Evolutionary conservation across 92 coral and sea anemone species (phyloP), one percentile per base, ranked within the genome.

Genomic region (Epizoanthus scotinus): DNA sequence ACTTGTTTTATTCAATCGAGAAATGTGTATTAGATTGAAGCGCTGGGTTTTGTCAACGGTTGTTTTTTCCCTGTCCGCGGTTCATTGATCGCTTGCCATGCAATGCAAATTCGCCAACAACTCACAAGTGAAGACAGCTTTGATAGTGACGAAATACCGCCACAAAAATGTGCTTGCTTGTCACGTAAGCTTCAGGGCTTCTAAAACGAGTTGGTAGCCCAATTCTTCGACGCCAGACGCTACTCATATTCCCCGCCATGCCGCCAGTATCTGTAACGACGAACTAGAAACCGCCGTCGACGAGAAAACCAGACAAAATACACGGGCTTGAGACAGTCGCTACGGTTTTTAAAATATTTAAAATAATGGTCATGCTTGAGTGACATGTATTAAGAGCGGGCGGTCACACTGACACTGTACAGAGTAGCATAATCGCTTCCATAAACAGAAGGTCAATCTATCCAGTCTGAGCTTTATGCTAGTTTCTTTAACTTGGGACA

Each of bases 41-140:
- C 29, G 24, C 65, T 58, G 79, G 28, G 57, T 56, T 53, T 60
- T 59, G 34, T 75, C 34, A 58, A 13, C 26, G 53, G 59, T 19
- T 20, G 19, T 9, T 15, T 55, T 47, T 73, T 71, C 56, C 34
- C 49, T 36, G 81, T 59, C 38, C 68, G 60, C 56, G 81, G 68
- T 75, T 75, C 67, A 57, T 68, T 75, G 59, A 59, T 22, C 81
- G 61, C 67, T 75, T 75, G 56, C 81, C 60, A 75, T 75, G 81
- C 81, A 75, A 75, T 75, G 81, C 81, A 75, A 75, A 75, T 75
- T 75, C 44, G 81, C 68, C 81, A 5, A 75, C 81, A 75, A 75
- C 38, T 75, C 29, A 75, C 56, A 22, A 59, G 81, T 60, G 81
- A 4, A 19, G 81, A 75, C 81, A 60, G 68, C 81, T 59, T 59